Evolutionary conservation across 2,797 vertebrate species (phyloP).

Genomic region (Gymnodraco acuticeps): DNA sequence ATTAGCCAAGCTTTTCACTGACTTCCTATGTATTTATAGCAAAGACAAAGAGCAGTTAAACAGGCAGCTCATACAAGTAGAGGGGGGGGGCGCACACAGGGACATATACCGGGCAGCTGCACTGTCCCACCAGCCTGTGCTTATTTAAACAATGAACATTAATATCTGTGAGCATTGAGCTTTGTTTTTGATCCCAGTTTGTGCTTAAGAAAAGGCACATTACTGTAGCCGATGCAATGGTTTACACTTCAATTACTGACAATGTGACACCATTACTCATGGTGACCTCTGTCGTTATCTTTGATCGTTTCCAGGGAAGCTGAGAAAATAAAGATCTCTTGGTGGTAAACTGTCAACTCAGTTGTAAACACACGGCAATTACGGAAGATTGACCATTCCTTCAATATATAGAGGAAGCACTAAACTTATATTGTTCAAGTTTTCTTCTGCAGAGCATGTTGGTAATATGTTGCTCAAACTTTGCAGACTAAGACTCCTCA

Average conservation of each 20-base stretch:
- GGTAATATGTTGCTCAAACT: background rate
- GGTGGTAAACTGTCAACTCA: conserved; percentile 11
- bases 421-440: background rate
- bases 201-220: background rate
- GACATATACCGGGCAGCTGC: conserved; percentile 21
- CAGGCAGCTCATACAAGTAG: conserved; percentile 33
- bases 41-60: conserved; percentile 58
- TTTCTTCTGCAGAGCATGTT: background rate
- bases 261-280: background rate
- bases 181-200: conserved; percentile 10
- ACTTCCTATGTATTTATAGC: conserved; percentile 77
- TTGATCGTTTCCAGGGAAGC: conserved; percentile 35
- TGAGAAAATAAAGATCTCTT: conserved; percentile 27
- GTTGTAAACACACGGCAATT: background rate
- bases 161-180: background rate
- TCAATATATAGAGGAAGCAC: background rate
- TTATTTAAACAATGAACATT: conserved; percentile 27
- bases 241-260: background rate
- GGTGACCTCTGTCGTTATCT: conserved; percentile 29
- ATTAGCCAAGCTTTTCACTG: conserved; percentile 81
- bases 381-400: background rate
- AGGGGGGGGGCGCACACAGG: background rate
- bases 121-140: conserved; percentile 11
- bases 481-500: background rate
- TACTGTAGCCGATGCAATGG: background rate